Conservation (phyloP, 37 sponge, comb jelly and placozoan genomes). For the Bolinopsis microptera region DNA sequence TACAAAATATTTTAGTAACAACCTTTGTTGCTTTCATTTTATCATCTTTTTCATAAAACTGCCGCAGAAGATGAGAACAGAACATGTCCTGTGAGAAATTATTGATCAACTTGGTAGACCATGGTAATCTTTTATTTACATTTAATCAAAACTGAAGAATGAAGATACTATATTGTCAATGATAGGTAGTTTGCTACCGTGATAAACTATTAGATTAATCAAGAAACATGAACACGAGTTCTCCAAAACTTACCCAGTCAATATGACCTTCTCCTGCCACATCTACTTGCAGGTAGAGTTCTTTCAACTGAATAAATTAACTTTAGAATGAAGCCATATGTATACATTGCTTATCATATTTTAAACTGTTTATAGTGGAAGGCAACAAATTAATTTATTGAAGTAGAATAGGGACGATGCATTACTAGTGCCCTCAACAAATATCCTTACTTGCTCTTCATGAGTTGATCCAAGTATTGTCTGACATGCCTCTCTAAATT, state of each 20-base stretch:
- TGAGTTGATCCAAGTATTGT: conserved; percentile 14
- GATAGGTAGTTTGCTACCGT: too few relatives aligned
- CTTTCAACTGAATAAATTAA: conserved; percentile 18
- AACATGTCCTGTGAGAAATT: conserved; percentile 67
- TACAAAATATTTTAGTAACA: too few relatives aligned
- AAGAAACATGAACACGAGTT: not conserved
- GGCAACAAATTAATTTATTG: too few relatives aligned
- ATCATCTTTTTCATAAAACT: conserved; percentile 66
- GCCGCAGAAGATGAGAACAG: conserved; percentile 62
- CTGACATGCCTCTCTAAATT: conserved; percentile 38
- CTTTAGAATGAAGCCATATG: too few relatives aligned
- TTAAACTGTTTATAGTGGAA: too few relatives aligned
- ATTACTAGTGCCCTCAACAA: too few relatives aligned
- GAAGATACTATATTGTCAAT: too few relatives aligned
- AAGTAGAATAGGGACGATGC: too few relatives aligned
- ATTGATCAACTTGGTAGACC: too few relatives aligned
- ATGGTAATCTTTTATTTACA: too few relatives aligned
- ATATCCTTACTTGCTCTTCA: conserved; percentile 32
- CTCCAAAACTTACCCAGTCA: conserved; percentile 56
- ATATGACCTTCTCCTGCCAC: conserved; percentile 61
- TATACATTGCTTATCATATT: not conserved
- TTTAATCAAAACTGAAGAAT: too few relatives aligned
- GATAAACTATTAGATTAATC: too few relatives aligned
- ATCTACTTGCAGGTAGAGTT: conserved; percentile 58
- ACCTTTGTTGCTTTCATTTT: conserved; percentile 63